phyloP scores from a whole-genome alignment of 1,140 invertebrate genomes.

The Solen grandis region DNA sequence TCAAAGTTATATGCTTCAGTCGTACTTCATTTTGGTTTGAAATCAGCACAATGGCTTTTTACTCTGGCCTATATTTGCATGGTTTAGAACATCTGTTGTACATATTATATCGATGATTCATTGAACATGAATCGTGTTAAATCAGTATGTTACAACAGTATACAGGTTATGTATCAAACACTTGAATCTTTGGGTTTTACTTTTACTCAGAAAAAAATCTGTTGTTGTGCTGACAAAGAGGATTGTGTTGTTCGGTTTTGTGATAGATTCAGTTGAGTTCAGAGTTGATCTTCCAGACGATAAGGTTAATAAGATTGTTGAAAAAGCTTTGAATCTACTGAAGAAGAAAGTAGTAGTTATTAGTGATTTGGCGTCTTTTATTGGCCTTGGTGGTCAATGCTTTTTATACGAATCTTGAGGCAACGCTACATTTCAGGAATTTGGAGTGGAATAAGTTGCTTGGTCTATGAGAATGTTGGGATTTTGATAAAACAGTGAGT shows the following conservation, averaged over 20 bases:
- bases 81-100: slow-evolving; percentile 34
- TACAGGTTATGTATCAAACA: too few species aligned
- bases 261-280: slow-evolving; percentile 41
- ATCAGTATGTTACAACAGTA: too few species aligned
- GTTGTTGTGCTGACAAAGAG: too few species aligned
- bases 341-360: background rate
- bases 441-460: slow-evolving; percentile 46
- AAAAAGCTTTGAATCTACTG: background rate
- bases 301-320: slow-evolving; percentile 41
- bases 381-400: slow-evolving; percentile 36
- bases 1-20: slow-evolving; percentile 2
- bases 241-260: too few species aligned
- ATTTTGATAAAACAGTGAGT: slow-evolving; percentile 22
- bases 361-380: slow-evolving; percentile 33
- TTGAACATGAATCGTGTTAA: slow-evolving; percentile 25
- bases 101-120: slow-evolving; percentile 59
- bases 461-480: background rate
- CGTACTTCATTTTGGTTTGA: slow-evolving; percentile 7
- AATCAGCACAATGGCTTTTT: slow-evolving; percentile 27
- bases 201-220: too few species aligned
- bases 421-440: slow-evolving; percentile 43
- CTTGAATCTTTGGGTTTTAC: too few species aligned
- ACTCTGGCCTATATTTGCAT: slow-evolving; percentile 36
- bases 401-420: slow-evolving; percentile 39
- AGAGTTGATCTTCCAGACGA: slow-evolving; percentile 48